Percentiles rank a stretch among this genome's conserved stretches.
phyloP scores from a whole-genome alignment of 92 coral and sea anemone species.

The Diadumene lineata region DNA sequence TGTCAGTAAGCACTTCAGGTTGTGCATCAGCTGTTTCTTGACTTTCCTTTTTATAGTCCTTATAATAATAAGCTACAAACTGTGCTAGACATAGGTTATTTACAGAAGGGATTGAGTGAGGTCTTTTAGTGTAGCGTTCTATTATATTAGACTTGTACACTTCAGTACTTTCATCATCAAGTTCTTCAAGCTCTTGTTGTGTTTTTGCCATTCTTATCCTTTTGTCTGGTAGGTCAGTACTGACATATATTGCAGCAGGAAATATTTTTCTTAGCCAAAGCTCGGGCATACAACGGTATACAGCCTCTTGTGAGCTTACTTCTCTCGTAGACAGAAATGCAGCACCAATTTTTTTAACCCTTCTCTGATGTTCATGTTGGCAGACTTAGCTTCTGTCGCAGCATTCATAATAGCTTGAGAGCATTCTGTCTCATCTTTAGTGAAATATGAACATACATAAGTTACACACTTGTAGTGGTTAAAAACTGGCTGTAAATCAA shows the following conservation, averaged over 20 bases:
- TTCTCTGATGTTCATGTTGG: slow-evolving; percentile 9
- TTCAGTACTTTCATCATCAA: background rate
- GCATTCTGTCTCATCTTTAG: slow-evolving; percentile 38
- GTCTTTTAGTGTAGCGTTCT: background rate
- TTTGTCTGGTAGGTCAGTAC: background rate
- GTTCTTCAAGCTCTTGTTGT: background rate
- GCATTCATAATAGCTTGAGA: slow-evolving; percentile 1
- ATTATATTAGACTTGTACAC: background rate
- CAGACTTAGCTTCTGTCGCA: background rate
- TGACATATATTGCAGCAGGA: background rate
- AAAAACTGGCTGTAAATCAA: background rate
- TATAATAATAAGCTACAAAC: background rate
- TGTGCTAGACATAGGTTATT: background rate
- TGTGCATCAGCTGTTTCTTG: background rate
- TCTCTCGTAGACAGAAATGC: slow-evolving; percentile 39
- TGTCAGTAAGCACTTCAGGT: background rate
- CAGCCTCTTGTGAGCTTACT: slow-evolving; percentile 31
- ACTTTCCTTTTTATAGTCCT: background rate
- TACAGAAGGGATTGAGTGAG: background rate
- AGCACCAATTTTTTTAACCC: slow-evolving; percentile 29
- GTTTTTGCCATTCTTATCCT: background rate
- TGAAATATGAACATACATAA: background rate
- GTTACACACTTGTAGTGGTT: background rate
- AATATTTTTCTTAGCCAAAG: slow-evolving; percentile 32
- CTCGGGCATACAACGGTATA: slow-evolving; percentile 40